phyloP scores from a whole-genome alignment of 1,140 invertebrate genomes.

The Harpegnathos saltator region DNA sequence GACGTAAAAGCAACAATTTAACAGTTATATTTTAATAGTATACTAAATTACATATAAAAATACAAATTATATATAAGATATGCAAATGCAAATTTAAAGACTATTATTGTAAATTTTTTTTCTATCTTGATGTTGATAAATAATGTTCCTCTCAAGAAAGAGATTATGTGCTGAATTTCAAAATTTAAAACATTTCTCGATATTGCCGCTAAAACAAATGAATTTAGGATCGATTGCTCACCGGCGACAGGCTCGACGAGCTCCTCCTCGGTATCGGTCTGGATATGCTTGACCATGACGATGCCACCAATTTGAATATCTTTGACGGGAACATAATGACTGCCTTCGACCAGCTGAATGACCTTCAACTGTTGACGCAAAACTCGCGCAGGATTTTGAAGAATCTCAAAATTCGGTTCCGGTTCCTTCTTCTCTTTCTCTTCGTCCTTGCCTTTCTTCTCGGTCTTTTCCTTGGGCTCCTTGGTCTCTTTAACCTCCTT shows the following conservation, averaged over 20 bases:
- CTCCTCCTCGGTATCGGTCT: slow-evolving; percentile 91
- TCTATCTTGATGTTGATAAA: no score
- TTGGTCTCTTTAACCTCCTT: slow-evolving; percentile 88
- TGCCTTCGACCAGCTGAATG: slow-evolving; percentile 92
- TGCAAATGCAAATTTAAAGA: no score
- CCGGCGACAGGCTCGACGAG: slow-evolving; percentile 97
- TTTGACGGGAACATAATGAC: slow-evolving; percentile 94
- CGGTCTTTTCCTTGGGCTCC: slow-evolving; percentile 83
- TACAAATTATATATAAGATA: no score
- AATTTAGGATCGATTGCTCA: slow-evolving; percentile 74
- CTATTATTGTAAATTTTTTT: no score
- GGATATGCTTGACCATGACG: slow-evolving; percentile 95
- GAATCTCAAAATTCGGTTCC: slow-evolving; percentile 95
- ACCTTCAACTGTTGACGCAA: slow-evolving; percentile 97
- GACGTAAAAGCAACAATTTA: no score
- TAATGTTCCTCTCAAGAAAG: no score
- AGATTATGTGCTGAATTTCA: no score
- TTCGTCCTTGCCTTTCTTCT: slow-evolving; percentile 82
- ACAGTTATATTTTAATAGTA: no score
- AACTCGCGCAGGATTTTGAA: slow-evolving; percentile 97
- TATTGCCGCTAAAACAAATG: no score
- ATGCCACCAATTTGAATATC: slow-evolving; percentile 98
- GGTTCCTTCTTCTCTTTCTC: slow-evolving; percentile 92
- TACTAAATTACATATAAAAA: no score
- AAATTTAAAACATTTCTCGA: no score